Evolutionary conservation across 2,797 vertebrate species (phyloP), one percentile per base, ranked within the genome.

Genomic region (Gallinago nigripennis): DNA sequence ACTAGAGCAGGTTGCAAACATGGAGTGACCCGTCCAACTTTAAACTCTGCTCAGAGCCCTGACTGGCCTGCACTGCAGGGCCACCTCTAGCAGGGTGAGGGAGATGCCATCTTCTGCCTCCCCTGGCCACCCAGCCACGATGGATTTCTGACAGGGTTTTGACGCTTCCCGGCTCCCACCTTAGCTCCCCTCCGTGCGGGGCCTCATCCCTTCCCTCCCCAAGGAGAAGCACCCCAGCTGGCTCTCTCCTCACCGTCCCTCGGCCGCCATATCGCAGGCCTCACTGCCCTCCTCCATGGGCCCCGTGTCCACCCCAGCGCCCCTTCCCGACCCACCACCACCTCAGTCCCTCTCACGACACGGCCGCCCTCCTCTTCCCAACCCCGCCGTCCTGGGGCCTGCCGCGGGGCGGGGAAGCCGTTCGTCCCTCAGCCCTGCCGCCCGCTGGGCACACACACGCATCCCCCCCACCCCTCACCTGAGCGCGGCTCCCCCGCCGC

Each of bases 61-160:
- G 69, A 2, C 3, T 0, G 12, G 23, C 20, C 16, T 2, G 8
- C 46, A 14, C 6, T 1, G 11, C n/a, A 25, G 54, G 14, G 24
- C 60, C 1, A 1, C 31, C 30, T 43, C 37, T 37, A 13, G 7
- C 23, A 17, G 31, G 7, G 28, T 5, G 17, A 33, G 4, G 12
- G 16, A 19, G 51, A 54, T 30, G 43, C 41, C 72, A 41, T 6
- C 43, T 58, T 48, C 85, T 80, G 27, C n/a, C 19, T 17, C 6
- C 37, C 6, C 3, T 20, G 0, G 37, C 21, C 50, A 51, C 27
- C 2, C 13, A 53, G 17, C 20, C 50, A 18, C 3, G 10, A 41
- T 31, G 45, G 18, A 13, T 37, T 63, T 33, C 48, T 6, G 13
- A 64, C n/a, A 53, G 30, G 28, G 4, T 21, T 83, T 54, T 31